phyloP scores from a whole-genome alignment of 2,113 vertebrate genomes.

The Pterophyllum scalare region DNA sequence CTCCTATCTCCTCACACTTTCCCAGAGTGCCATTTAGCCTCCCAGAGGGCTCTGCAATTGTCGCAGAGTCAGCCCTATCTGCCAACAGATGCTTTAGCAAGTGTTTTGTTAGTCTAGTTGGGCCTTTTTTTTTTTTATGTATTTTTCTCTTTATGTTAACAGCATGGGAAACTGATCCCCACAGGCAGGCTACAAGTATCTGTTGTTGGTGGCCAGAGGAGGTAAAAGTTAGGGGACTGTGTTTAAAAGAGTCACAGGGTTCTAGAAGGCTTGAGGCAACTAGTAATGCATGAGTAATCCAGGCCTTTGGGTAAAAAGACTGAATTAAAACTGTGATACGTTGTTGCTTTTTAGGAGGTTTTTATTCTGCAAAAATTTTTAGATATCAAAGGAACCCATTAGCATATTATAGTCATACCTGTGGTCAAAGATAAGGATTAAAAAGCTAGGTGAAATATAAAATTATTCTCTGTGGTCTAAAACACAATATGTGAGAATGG shows the following conservation, averaged over 20 bases:
- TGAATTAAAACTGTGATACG: neutral
- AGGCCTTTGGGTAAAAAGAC: constrained; percentile 21
- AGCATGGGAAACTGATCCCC: constrained; percentile 50
- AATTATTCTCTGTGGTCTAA: constrained; percentile 45
- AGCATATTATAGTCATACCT: constrained; percentile 39
- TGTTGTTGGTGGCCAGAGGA: constrained; percentile 35
- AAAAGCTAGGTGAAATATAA: constrained; percentile 36
- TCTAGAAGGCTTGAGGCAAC: constrained; percentile 48
- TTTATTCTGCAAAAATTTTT: constrained; percentile 24
- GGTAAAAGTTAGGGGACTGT: constrained; percentile 47
- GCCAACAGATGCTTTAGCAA: constrained; percentile 42
- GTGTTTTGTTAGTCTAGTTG: constrained; percentile 53
- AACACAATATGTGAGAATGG: constrained; percentile 34
- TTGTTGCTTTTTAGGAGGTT: constrained; percentile 28
- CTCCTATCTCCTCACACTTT: constrained; percentile 25
- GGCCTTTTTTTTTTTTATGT: neutral
- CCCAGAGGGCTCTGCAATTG: constrained; percentile 33
- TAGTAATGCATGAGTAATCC: constrained; percentile 37
- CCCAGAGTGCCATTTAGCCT: constrained; percentile 40
- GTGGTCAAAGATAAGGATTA: constrained; percentile 21
- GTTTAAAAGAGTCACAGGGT: constrained; percentile 37
- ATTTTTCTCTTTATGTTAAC: constrained; percentile 32
- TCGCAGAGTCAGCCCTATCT: constrained; percentile 37
- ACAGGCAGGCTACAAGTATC: constrained; percentile 32
- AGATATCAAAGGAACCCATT: constrained; percentile 44